Evolutionary conservation across 2,113 vertebrate genomes (phyloP).

Genomic region (Corapipo altera): DNA sequence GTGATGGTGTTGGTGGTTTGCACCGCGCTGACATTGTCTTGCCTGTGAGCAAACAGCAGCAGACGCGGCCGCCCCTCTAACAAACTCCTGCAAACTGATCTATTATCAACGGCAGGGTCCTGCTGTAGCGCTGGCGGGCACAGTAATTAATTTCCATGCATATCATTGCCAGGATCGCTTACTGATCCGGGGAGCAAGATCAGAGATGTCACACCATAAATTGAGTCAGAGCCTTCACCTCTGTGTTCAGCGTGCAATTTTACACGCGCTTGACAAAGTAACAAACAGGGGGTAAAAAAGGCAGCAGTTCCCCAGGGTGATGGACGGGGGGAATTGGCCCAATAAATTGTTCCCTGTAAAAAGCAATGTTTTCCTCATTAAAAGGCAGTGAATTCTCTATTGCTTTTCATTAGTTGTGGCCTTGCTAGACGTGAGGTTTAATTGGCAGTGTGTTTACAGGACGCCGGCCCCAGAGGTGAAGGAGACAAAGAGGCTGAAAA

Average conservation of each 20-base stretch:
- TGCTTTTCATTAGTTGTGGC: conserved; percentile 96
- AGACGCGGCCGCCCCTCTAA: conserved; percentile 36
- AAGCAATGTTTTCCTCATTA: conserved; percentile 98
- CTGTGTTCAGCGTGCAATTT: conserved; percentile 75
- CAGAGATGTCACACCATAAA: conserved; percentile 85
- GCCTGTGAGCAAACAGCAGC: conserved; percentile 50
- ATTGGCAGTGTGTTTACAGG: conserved; percentile 90
- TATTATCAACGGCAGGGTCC: conserved; percentile 62
- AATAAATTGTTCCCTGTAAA: conserved; percentile 96
- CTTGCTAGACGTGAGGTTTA: conserved; percentile 91
- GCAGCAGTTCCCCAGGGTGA: conserved; percentile 78
- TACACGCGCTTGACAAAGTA: conserved; percentile 80
- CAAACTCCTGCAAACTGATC: conserved; percentile 74
- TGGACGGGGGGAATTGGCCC: conserved; percentile 92
- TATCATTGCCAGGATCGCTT: conserved; percentile 91
- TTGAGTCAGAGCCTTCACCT: conserved; percentile 87
- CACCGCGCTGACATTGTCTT: conserved; percentile 22
- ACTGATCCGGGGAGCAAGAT: conserved; percentile 79
- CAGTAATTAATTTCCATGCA: conserved; percentile 90
- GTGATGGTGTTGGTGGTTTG: not conserved
- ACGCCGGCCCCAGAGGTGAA: conserved; percentile 76
- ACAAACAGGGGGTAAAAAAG: conserved; percentile 76
- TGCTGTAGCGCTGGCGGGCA: conserved; percentile 57
- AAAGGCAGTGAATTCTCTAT: conserved; percentile 97
- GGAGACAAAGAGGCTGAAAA: conserved; percentile 83